These are phyloP conservation scores for Eledona agricola DNA, from an alignment of 2,888 invertebrate genomes.

Conservation along the genomic window DNA sequence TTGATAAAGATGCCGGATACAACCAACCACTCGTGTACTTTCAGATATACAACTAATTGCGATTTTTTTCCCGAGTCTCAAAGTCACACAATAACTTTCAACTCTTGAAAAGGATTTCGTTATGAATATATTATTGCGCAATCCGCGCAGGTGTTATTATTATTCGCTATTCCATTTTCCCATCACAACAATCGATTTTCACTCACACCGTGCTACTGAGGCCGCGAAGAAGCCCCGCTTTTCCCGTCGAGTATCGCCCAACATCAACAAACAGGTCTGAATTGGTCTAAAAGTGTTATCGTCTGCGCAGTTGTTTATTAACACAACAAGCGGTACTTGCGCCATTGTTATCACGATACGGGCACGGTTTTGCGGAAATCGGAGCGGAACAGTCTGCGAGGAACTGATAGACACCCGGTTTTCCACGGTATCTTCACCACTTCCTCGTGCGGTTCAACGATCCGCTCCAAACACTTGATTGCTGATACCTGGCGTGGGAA, in stretches of 20 bases:
- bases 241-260: no score
- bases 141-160: no score
- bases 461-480: slow-evolving; percentile 40
- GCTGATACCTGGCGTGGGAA: slow-evolving; percentile 43
- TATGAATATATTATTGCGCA: no score
- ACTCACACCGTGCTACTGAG: no score
- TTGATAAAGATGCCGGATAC: no score
- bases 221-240: no score
- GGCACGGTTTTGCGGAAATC: slow-evolving; percentile 45
- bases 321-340: slow-evolving; percentile 37
- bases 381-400: slow-evolving; percentile 47
- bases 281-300: slow-evolving; percentile 22
- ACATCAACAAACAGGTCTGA: slow-evolving; percentile 15
- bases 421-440: slow-evolving; percentile 52
- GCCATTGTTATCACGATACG: slow-evolving; percentile 43
- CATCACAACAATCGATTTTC: no score
- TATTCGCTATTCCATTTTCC: no score
- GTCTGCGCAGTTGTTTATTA: slow-evolving; percentile 31
- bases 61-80: no score
- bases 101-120: no score
- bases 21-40: no score
- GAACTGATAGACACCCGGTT: slow-evolving; percentile 46
- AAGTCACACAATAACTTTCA: no score
- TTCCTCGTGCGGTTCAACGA: slow-evolving; percentile 55
- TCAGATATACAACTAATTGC: not conserved